A percentile compares a stretch with the other conserved stretches of the same genome.
phyloP scores from a whole-genome alignment of 2,888 invertebrate genomes.

The Tetramorium bicarinatum region DNA sequence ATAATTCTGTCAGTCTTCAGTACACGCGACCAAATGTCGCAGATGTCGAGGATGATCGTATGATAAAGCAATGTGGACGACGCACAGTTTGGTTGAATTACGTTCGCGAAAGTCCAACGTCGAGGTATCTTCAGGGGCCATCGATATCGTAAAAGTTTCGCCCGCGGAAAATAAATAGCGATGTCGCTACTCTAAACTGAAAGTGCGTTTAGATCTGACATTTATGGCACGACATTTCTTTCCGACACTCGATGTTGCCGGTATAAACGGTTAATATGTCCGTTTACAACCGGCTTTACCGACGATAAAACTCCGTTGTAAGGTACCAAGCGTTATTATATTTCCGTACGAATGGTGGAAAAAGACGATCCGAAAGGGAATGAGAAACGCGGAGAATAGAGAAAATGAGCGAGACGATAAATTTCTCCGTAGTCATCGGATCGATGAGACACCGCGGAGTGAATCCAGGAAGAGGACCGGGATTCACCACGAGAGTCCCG shows the following conservation, averaged over 20 bases:
- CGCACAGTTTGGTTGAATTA: constrained; percentile 23
- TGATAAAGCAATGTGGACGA: constrained; percentile 38
- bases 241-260: constrained; percentile 62
- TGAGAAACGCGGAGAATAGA: constrained; percentile 40
- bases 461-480: constrained; percentile 37
- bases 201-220: constrained; percentile 66
- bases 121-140: constrained; percentile 34
- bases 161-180: constrained; percentile 56
- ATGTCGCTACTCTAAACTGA: constrained; percentile 55
- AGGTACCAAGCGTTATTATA: constrained; percentile 59
- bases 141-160: constrained; percentile 60
- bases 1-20: constrained; percentile 54
- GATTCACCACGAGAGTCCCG: constrained; percentile 35
- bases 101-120: constrained; percentile 10
- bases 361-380: constrained; percentile 10
- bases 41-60: constrained; percentile 35
- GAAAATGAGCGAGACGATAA: constrained; percentile 59
- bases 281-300: constrained; percentile 66
- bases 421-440: constrained; percentile 56
- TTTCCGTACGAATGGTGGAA: constrained; percentile 21
- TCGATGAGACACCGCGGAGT: constrained; percentile 37
- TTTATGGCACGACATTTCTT: constrained; percentile 64
- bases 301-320: constrained; percentile 58
- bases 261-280: constrained; percentile 65
- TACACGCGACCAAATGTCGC: constrained; percentile 31